These are phyloP conservation scores for Tadarida brasiliensis DNA, from an alignment of 2,797 vertebrate genomes.

Conservation along the genomic window DNA sequence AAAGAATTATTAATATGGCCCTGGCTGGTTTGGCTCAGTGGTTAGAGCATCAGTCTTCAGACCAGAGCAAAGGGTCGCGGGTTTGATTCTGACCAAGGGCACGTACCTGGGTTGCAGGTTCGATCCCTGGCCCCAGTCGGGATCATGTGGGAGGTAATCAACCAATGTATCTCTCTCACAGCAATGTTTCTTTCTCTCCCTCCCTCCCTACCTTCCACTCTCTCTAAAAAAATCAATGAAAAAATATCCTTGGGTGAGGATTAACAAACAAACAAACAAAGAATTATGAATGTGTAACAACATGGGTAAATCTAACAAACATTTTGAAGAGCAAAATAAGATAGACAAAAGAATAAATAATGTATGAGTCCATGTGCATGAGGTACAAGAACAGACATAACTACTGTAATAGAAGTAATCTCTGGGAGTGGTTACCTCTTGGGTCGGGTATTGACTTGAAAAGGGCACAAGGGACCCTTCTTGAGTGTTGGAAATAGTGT, in stretches of 20 bases:
- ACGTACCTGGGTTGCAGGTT: too few species aligned
- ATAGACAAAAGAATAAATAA: conserved; percentile 1
- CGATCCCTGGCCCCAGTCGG: too few species aligned
- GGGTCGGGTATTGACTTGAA: not conserved
- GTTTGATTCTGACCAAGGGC: too few species aligned
- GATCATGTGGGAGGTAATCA: too few species aligned
- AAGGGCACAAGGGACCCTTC: not conserved
- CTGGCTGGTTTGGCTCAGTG: too few species aligned
- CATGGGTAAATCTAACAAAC: not conserved
- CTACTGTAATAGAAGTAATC: not conserved
- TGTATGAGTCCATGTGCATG: not conserved
- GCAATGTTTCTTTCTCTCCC: too few species aligned
- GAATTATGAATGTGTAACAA: not conserved
- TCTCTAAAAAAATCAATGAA: too few species aligned
- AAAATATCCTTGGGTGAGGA: too few species aligned
- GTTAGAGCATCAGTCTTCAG: too few species aligned
- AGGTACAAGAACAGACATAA: conserved; percentile 19
- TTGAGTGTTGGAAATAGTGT: not conserved
- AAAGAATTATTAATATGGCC: not conserved
- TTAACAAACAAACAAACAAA: not conserved
- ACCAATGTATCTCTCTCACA: too few species aligned
- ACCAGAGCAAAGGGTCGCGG: too few species aligned
- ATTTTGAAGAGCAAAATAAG: not conserved
- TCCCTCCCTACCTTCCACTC: too few species aligned
- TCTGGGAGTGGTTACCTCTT: not conserved